These are phyloP conservation scores for Pseudomugil tenellus DNA, from an alignment of 2,797 vertebrate genomes.

Conservation along the genomic window DNA sequence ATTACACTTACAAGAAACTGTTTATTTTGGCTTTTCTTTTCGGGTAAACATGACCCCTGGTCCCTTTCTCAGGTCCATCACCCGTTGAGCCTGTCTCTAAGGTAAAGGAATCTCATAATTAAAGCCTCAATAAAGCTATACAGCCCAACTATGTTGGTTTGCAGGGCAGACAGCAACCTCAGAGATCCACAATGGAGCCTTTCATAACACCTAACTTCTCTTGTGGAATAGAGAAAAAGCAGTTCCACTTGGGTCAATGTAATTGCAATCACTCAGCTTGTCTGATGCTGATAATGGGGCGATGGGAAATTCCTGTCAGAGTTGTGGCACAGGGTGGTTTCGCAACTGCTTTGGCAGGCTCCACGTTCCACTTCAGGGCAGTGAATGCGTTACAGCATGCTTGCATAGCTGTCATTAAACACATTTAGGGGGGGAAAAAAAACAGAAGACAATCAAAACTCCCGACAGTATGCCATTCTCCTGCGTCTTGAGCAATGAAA, in stretches of 20 bases:
- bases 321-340: slow-evolving; percentile 77
- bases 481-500: slow-evolving; percentile 53
- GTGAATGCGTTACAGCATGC: slow-evolving; percentile 82
- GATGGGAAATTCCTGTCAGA: slow-evolving; percentile 89
- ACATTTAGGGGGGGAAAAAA: slow-evolving; percentile 61
- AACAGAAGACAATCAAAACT: slow-evolving; percentile 76
- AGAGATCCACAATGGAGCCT: slow-evolving; percentile 80
- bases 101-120: slow-evolving; percentile 81
- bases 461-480: slow-evolving; percentile 64
- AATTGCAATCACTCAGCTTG: slow-evolving; percentile 89
- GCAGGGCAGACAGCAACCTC: slow-evolving; percentile 74
- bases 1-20: neutral
- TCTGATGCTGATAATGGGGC: slow-evolving; percentile 88
- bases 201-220: slow-evolving; percentile 79
- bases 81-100: slow-evolving; percentile 67
- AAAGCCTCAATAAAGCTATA: slow-evolving; percentile 78
- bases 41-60: slow-evolving; percentile 1
- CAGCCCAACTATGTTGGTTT: slow-evolving; percentile 75
- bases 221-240: slow-evolving; percentile 65
- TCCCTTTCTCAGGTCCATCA: slow-evolving; percentile 55
- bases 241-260: slow-evolving; percentile 85
- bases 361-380: slow-evolving; percentile 74
- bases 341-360: slow-evolving; percentile 84
- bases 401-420: slow-evolving; percentile 85
- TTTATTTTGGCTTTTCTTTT: slow-evolving; percentile 1